Conservation (phyloP, 2,113 vertebrate genomes). For the Stegostoma tigrinum region DNA sequence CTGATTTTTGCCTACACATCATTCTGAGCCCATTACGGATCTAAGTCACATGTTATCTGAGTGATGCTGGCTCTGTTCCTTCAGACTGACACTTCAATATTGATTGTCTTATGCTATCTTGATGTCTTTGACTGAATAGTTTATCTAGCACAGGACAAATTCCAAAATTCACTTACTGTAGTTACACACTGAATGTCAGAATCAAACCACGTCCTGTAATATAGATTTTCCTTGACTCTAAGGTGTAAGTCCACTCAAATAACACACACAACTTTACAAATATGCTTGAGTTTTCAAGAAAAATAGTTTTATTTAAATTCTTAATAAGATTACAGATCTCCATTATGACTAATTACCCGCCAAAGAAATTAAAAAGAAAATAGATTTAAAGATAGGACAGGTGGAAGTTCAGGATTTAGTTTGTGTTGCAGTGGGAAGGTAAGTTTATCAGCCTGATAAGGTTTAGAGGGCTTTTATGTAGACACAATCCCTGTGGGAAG, state of each 20-base stretch:
- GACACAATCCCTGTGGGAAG: neutral
- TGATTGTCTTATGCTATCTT: slow-evolving; percentile 5
- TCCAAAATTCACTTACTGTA: slow-evolving; percentile 5
- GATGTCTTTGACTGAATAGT: slow-evolving; percentile 28
- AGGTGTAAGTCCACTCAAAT: neutral
- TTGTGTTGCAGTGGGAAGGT: neutral
- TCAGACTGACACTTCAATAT: slow-evolving; percentile 8
- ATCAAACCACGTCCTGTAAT: neutral
- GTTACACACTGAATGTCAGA: neutral
- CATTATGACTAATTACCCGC: neutral
- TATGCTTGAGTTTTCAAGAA: neutral
- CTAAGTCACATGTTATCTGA: neutral
- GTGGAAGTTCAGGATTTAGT: neutral
- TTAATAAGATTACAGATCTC: neutral
- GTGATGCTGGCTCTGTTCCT: neutral
- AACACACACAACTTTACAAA: neutral
- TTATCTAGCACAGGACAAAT: slow-evolving; percentile 23
- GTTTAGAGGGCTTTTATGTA: neutral
- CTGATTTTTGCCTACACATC: neutral
- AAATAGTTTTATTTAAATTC: neutral
- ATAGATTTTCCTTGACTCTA: neutral
- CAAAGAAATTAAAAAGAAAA: neutral
- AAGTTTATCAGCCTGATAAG: neutral
- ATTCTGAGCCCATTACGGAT: neutral
- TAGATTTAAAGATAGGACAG: neutral